Base-by-base conservation (phyloP, 2,888 invertebrate genomes). In the Andrena dorsata region DNA sequence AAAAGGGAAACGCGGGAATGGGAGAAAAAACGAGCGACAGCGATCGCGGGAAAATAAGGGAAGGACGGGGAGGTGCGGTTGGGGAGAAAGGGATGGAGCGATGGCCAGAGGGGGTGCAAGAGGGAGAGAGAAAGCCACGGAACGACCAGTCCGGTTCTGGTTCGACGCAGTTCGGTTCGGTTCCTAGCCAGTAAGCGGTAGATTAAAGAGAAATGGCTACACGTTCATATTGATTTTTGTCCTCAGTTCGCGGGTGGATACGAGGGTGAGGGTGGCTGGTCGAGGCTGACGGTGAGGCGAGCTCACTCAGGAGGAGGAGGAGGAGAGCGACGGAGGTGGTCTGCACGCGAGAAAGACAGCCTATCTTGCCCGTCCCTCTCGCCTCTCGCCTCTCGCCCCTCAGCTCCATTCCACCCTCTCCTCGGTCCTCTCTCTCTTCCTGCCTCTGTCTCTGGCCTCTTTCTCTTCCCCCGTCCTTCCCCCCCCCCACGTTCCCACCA, bases 171-270 rank as follows among this genome's bases (percentile, higher is more conserved):
- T 90, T 89, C 88, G 88, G 90, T 90, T 89, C 90, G 89, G 90
- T 90, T 89, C 86, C 90, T 89, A 90, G 89, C 89, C 88, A 90
- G 92, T 92, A 92, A 92, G 92, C 91, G 93, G 92, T 92, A 93
- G 93, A 94, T 94, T 93, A 94, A 93, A 94, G 93, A 94, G 93
- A 92, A 93, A 93, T 93, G 93, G 93, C 93, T 93, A 93, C 94
- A 93, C 93, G 93, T 93, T 93, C 92, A 93, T 93, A 93, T 94
- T 93, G 93, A 93, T 93, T 94, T 93, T 93, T 93, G 93, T 93
- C 93, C 93, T 94, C 91, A 90, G 92, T 93, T 92, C 91, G 92
- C 90, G 90, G 90, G 91, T 89, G 85, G 87, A 79, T 82, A 88
- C 82, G 84, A 82, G 86, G 81, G 82, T 84, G 90, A 83, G 83